phyloP scores from a whole-genome alignment of 2,113 vertebrate species.

The Hemiprocne comata region DNA sequence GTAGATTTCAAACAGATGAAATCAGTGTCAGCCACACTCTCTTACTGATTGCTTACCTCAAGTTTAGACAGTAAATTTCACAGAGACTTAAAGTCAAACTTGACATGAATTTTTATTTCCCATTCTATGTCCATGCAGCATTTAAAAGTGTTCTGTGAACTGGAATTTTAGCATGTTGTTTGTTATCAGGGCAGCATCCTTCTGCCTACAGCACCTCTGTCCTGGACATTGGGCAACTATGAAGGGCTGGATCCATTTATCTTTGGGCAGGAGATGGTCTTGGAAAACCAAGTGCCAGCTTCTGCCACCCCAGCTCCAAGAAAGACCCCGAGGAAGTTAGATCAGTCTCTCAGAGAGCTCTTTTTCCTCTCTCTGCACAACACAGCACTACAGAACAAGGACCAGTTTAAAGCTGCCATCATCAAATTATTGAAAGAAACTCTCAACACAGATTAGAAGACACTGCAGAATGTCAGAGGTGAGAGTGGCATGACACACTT shows the following conservation, averaged over 20 bases:
- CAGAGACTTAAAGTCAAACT: neutral
- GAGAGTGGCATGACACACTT: neutral
- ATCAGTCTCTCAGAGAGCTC: neutral
- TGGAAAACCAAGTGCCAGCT: neutral
- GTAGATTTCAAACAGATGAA: neutral
- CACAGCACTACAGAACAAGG: neutral
- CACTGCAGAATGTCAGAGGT: neutral
- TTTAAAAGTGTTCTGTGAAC: neutral
- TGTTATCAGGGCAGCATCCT: neutral
- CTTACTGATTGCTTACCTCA: neutral
- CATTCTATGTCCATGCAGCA: neutral
- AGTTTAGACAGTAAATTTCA: neutral
- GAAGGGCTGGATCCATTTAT: neutral
- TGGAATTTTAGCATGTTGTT: neutral
- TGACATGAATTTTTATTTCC: neutral
- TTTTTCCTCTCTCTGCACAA: neutral
- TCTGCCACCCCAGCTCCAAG: neutral
- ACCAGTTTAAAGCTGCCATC: neutral
- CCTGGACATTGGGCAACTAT: neutral
- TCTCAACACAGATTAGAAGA: neutral
- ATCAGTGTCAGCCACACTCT: neutral
- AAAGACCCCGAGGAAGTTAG: neutral
- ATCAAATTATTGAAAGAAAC: neutral
- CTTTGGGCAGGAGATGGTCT: neutral
- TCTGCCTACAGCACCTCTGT: neutral